phyloP scores from a whole-genome alignment of 2,113 vertebrate genomes.

The Cairina moschata region DNA sequence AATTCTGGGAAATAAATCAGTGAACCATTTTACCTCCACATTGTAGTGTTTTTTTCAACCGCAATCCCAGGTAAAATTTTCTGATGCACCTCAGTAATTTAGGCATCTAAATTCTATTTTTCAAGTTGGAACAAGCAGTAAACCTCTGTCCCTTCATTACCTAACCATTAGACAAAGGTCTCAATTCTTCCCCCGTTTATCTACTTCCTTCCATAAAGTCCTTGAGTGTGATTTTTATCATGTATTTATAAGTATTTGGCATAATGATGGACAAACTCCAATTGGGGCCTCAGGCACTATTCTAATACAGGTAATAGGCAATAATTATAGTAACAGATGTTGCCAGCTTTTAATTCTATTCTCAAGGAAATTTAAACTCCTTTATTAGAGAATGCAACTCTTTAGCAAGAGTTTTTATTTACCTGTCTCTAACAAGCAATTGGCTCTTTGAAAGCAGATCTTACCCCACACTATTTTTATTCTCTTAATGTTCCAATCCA shows the following conservation, averaged over 20 bases:
- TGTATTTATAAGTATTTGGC: not conserved
- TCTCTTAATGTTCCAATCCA: not conserved
- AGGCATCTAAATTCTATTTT: not conserved
- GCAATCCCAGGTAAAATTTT: not conserved
- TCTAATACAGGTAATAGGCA: not conserved
- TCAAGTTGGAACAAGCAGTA: not conserved
- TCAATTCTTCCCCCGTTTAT: not conserved
- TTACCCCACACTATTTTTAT: not conserved
- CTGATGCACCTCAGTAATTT: not conserved
- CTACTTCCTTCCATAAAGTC: not conserved
- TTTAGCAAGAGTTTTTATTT: not conserved
- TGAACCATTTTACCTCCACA: not conserved
- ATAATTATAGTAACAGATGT: conserved; percentile 18
- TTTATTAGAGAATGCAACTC: not conserved
- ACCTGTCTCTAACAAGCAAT: not conserved
- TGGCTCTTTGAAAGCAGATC: not conserved
- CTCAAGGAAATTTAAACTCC: not conserved
- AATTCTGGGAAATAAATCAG: not conserved
- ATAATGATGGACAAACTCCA: not conserved
- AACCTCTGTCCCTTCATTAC: not conserved
- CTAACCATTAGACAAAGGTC: not conserved
- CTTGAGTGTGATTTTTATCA: not conserved
- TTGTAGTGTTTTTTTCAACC: not conserved
- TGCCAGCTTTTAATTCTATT: not conserved
- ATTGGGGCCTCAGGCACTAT: not conserved